Percentiles rank a stretch among this genome's conserved stretches.
Evolutionary conservation across 1,140 invertebrate species (phyloP).

Genomic region (Drosophila ficusphila): DNA sequence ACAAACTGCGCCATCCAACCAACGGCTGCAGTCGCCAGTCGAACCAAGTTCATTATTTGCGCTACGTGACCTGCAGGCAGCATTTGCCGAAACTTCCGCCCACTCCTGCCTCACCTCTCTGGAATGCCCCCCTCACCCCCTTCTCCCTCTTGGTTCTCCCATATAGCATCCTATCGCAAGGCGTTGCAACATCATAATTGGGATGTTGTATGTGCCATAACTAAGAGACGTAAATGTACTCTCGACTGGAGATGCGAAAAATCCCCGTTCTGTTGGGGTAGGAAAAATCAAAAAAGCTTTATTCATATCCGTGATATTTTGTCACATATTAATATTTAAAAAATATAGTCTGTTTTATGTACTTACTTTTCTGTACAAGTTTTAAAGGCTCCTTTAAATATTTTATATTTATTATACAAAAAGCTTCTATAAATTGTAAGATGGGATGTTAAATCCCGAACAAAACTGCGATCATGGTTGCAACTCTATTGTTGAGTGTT

Average conservation of each 20-base stretch:
- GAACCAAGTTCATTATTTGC: slow-evolving; percentile 71
- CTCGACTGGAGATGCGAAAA: background rate
- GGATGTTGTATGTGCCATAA: slow-evolving; percentile 12
- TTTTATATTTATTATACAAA: no score
- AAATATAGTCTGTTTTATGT: no score
- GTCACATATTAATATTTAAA: no score
- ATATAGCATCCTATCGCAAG: background rate
- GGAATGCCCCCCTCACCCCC: background rate
- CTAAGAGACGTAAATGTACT: background rate
- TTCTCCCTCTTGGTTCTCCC: no score
- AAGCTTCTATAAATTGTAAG: no score
- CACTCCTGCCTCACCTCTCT: background rate
- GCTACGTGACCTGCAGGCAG: slow-evolving; percentile 66
- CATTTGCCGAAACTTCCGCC: slow-evolving; percentile 36
- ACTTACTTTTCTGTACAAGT: no score
- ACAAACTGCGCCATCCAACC: slow-evolving; percentile 36
- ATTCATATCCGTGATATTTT: no score
- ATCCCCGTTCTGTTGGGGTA: no score
- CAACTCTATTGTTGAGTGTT: background rate
- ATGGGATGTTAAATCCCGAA: no score
- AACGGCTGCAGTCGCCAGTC: slow-evolving; percentile 29
- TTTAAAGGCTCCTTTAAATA: no score
- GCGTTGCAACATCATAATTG: slow-evolving; percentile 58
- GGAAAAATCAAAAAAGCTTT: no score
- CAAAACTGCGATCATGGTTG: background rate